These are phyloP conservation scores for Argyresthia albistria DNA, from an alignment of 2,888 invertebrate genomes.

Conservation along the genomic window DNA sequence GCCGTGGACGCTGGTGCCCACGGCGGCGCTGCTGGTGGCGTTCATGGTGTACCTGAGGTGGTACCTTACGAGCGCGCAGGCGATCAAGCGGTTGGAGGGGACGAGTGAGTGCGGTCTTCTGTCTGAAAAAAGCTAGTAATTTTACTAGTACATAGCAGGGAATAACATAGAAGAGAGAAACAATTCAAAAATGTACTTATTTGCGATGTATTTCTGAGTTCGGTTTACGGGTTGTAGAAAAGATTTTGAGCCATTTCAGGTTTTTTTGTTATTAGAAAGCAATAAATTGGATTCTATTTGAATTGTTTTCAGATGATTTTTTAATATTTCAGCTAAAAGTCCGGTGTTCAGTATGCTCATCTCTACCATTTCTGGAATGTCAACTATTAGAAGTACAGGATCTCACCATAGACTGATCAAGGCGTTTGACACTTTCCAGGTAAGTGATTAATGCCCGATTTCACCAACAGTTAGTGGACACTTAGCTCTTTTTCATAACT, in stretches of 20 bases:
- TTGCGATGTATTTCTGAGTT: too few species aligned
- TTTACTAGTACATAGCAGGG: too few species aligned
- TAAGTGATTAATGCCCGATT: constrained; percentile 17
- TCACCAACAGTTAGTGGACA: too few species aligned
- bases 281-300: background rate
- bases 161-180: too few species aligned
- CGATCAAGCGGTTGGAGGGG: constrained; percentile 81
- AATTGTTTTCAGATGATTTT: constrained; percentile 4
- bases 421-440: constrained; percentile 74
- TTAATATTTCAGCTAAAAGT: constrained; percentile 74
- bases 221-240: background rate
- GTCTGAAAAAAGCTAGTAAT: too few species aligned
- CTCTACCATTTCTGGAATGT: constrained; percentile 80
- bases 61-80: constrained; percentile 82
- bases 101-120: constrained; percentile 76
- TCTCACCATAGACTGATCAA: constrained; percentile 73
- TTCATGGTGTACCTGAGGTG: constrained; percentile 77
- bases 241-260: too few species aligned
- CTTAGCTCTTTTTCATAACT: too few species aligned
- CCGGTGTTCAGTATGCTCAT: constrained; percentile 86
- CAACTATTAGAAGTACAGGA: constrained; percentile 81
- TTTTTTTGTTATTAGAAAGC: too few species aligned
- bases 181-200: too few species aligned
- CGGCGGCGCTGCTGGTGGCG: constrained; percentile 47
- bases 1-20: constrained; percentile 55